phyloP scores from a whole-genome alignment of 2,797 vertebrate species.

The Melanogrammus aeglefinus region DNA sequence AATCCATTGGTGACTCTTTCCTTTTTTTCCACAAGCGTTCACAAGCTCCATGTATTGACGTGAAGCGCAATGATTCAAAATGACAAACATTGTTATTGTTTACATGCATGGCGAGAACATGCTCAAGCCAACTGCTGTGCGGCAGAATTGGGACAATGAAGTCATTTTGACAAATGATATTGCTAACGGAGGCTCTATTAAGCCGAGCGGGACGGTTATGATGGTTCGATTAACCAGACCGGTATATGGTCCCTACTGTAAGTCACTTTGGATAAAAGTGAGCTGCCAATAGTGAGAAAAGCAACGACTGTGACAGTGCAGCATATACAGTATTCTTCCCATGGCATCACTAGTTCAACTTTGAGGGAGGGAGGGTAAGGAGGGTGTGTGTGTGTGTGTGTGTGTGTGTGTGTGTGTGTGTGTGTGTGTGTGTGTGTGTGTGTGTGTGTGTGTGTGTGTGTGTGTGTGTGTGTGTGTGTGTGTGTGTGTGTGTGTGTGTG shows the following conservation, averaged over 20 bases:
- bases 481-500: neutral
- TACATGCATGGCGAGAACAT: no score
- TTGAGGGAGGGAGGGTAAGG: constrained; percentile 26
- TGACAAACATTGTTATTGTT: no score
- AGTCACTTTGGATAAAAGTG: neutral
- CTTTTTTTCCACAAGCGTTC: no score
- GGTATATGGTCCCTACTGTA: neutral
- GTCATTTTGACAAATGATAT: neutral
- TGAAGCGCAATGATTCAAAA: no score
- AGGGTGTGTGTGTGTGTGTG: neutral
- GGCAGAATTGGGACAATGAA: neutral
- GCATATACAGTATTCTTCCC: neutral
- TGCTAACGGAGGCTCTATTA: no score
- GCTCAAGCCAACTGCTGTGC: no score
- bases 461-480: neutral
- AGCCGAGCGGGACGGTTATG: no score
- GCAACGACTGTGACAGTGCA: neutral
- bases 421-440: neutral
- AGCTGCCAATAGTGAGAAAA: neutral
- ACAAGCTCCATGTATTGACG: no score
- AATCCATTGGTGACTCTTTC: no score
- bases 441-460: neutral
- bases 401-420: neutral
- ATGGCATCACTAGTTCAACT: neutral
- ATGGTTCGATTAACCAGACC: neutral